phyloP scores from a whole-genome alignment of 2,113 vertebrate genomes.

The Laticauda laticaudata region DNA sequence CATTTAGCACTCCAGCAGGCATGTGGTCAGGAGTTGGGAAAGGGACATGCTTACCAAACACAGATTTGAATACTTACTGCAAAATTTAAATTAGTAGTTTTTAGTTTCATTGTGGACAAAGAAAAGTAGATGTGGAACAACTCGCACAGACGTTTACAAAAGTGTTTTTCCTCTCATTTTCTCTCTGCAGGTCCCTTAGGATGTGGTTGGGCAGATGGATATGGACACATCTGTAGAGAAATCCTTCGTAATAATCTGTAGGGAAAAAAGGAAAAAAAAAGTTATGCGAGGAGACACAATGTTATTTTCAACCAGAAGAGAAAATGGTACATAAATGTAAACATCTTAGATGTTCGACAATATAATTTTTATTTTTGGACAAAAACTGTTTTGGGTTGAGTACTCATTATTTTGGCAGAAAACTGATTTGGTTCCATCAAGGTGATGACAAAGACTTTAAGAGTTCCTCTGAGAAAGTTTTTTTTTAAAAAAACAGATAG shows the following conservation, averaged over 20 bases:
- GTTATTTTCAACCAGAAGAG: not conserved
- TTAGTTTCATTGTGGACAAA: conserved; percentile 27
- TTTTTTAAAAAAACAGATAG: not conserved
- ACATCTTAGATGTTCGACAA: not conserved
- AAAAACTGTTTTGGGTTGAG: not conserved
- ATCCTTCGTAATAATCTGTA: not conserved
- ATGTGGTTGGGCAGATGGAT: conserved; percentile 43
- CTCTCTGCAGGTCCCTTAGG: conserved; percentile 38
- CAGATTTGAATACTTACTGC: conserved; percentile 8
- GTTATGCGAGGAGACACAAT: conserved; percentile 13
- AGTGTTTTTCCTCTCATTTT: not conserved
- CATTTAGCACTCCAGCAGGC: not conserved
- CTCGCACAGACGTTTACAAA: conserved; percentile 10
- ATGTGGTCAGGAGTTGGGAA: conserved; percentile 13
- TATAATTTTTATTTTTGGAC: not conserved
- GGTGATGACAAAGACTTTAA: not conserved
- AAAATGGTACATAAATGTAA: not conserved
- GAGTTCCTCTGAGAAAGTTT: not conserved
- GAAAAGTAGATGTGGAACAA: conserved; percentile 20
- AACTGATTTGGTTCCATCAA: not conserved
- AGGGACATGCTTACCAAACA: not conserved
- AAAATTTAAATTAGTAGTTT: conserved; percentile 32
- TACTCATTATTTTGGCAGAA: not conserved
- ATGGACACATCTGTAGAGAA: conserved; percentile 5
- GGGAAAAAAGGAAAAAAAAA: not conserved